phyloP scores from a whole-genome alignment of 1,140 invertebrate species.

The Colletes latitarsis region DNA sequence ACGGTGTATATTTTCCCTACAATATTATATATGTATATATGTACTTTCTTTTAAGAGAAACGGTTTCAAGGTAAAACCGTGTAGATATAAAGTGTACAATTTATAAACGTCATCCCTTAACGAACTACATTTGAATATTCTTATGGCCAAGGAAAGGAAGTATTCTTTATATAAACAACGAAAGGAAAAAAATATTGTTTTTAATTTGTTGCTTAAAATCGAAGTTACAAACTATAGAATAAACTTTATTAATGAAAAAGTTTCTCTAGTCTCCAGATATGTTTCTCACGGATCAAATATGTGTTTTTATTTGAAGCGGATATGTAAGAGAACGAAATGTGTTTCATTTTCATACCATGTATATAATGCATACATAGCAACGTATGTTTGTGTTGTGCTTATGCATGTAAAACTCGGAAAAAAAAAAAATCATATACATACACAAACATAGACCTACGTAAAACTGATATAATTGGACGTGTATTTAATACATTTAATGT shows the following conservation, averaged over 20 bases:
- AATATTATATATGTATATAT: constrained; percentile 27
- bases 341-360: constrained; percentile 1
- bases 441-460: not conserved
- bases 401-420: not conserved
- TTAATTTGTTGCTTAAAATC: not conserved
- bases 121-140: constrained; percentile 19
- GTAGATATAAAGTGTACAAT: not conserved
- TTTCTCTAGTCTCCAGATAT: constrained; percentile 13
- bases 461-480: constrained; percentile 1
- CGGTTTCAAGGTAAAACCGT: not conserved
- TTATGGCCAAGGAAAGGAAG: not conserved
- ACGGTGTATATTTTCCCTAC: constrained; percentile 52
- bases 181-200: constrained; percentile 13
- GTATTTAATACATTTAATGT: not conserved
- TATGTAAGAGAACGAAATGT: not conserved
- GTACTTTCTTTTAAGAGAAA: constrained; percentile 13
- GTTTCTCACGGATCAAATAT: not conserved
- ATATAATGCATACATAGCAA: constrained; percentile 4
- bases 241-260: constrained; percentile 12
- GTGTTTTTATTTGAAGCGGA: not conserved
- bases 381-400: not conserved
- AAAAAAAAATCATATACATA: not conserved
- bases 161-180: constrained; percentile 5
- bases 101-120: not conserved
- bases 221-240: constrained; percentile 5